phyloP scores from a whole-genome alignment of 2,797 vertebrate species.

The Propithecus perrieri region DNA sequence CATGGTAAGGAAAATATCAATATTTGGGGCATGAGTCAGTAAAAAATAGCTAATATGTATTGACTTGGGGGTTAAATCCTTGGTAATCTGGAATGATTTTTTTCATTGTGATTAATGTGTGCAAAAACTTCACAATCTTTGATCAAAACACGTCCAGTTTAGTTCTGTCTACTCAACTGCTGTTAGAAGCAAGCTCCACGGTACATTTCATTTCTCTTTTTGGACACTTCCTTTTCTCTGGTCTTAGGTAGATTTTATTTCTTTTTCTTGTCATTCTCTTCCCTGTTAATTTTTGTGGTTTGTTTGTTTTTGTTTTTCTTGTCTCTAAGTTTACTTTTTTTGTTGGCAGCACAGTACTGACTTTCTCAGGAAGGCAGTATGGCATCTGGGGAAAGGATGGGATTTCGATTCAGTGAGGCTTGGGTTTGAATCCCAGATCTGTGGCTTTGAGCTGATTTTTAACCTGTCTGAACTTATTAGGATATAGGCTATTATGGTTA shows the following conservation, averaged over 20 bases:
- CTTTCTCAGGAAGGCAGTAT: not conserved
- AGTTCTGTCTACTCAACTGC: not conserved
- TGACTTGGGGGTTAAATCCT: not conserved
- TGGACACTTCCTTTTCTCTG: not conserved
- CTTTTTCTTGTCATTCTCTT: not conserved
- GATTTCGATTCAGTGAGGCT: not conserved
- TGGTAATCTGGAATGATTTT: not conserved
- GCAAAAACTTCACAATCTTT: not conserved
- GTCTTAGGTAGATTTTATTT: not conserved
- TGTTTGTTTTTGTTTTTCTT: not conserved
- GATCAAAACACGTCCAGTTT: not conserved
- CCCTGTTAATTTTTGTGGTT: not conserved
- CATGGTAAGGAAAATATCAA: constrained; percentile 75
- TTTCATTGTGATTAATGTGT: not conserved
- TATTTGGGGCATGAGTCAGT: not conserved
- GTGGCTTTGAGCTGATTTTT: not conserved
- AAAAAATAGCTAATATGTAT: not conserved
- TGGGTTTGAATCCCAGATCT: not conserved
- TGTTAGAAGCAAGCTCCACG: not conserved
- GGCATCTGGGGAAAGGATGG: not conserved
- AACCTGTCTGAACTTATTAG: not conserved
- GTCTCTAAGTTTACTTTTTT: not conserved
- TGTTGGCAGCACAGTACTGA: not conserved
- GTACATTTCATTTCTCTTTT: not conserved
- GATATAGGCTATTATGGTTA: not conserved